Evolutionary conservation across 64 coral and sea anemone species (phyloP), one percentile per base, ranked within the genome.

Genomic region (Montipora foliosa): DNA sequence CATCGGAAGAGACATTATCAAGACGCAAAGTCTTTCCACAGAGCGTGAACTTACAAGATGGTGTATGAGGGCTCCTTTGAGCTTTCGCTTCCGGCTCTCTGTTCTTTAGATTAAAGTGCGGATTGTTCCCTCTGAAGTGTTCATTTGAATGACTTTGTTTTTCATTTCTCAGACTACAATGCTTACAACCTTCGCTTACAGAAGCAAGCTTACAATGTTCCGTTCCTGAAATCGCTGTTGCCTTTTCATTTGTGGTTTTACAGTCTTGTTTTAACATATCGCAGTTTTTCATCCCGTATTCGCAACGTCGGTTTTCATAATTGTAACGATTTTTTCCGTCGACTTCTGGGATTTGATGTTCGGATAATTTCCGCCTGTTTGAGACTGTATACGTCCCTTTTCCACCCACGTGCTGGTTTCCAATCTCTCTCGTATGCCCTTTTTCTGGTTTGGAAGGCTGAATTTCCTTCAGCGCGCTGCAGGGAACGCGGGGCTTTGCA

Each of bases 11-110:
- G 19, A 87, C 60, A 73, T 81, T 61, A 45, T 86, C 82, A 2
- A 93, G 75, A 47, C 88, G 92, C 10, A 93, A 68, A 79, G 92
- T 93, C 24, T 93, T 52, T 55, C 92, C 92, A 57, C 75, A 59
- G 60, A 88, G 80, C 4, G 62, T 88, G 49, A 93, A 93, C 74
- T 93, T 93, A 4, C 76, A 88, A 45, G n/a, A 12, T 76, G 49
- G 50, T 2, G 50, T 5, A 15, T 48, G 8, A 71, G 24, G 44
- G 8, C 44, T 64, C 2, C 55, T 86, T 74, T 92, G 22, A 59
- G 14, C 66, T 16, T 10, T 21, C 44, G 49, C 37, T 76, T 25
- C 44, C 45, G 15, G 1, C 9, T 37, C 53, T 2, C 10, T 66
- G 22, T 16, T 21, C 69, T 88, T 49, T 37, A n/a, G 2, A 3